phyloP scores from a whole-genome alignment of 2,797 vertebrate genomes.

The Ctenopoma kingsleyae region DNA sequence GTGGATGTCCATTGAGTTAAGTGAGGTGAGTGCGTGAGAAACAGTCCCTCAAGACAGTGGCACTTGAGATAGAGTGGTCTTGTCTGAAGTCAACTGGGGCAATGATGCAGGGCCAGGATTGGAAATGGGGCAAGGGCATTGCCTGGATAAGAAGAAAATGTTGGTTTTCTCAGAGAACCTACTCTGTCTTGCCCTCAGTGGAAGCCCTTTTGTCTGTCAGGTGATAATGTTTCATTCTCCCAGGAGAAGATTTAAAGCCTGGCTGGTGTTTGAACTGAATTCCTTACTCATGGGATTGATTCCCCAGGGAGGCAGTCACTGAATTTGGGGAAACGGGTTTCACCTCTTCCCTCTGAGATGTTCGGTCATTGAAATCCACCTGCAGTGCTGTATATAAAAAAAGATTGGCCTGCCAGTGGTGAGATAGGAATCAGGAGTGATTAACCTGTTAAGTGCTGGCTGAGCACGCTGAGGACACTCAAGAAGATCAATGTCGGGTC shows the following conservation, averaged over 20 bases:
- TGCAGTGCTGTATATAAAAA: slow-evolving; percentile 37
- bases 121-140: slow-evolving; percentile 14
- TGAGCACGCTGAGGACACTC: slow-evolving; percentile 8
- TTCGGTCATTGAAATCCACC: slow-evolving; percentile 46
- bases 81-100: slow-evolving; percentile 20
- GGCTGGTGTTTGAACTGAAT: slow-evolving; percentile 44
- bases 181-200: background rate
- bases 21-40: background rate
- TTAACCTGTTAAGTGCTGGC: slow-evolving; percentile 64
- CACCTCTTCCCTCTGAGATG: slow-evolving; percentile 11
- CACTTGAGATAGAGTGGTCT: background rate
- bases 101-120: slow-evolving; percentile 1
- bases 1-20: background rate
- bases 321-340: slow-evolving; percentile 19
- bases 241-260: slow-evolving; percentile 31
- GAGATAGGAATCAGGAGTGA: slow-evolving; percentile 54
- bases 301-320: slow-evolving; percentile 19
- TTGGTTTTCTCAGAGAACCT: slow-evolving; percentile 3
- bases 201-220: slow-evolving; percentile 35
- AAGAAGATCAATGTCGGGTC: slow-evolving; percentile 50
- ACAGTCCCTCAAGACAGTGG: background rate
- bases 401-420: slow-evolving; percentile 39
- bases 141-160: slow-evolving; percentile 31
- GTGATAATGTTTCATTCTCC: slow-evolving; percentile 38
- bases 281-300: slow-evolving; percentile 26